A percentile compares a stretch with the other conserved stretches of the same genome.
These are phyloP conservation scores for Hypomecis punctinalis DNA, from an alignment of 2,888 invertebrate species.

Conservation along the genomic window DNA sequence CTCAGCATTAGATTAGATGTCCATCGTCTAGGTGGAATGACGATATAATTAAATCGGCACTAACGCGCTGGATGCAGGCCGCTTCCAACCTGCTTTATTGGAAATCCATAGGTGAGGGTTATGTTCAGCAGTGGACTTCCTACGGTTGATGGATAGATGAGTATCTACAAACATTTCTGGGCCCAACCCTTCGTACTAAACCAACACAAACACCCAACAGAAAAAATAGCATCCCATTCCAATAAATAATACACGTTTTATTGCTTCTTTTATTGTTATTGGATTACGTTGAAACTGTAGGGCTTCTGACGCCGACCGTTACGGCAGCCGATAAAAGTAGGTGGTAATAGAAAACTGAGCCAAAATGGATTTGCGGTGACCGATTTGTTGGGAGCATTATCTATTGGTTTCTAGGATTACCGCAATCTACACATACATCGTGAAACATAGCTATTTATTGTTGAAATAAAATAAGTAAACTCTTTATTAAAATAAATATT, in stretches of 20 bases:
- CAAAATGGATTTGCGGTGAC: slow-evolving; percentile 46
- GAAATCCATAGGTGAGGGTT: too few relatives aligned
- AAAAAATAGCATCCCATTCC: slow-evolving; percentile 46
- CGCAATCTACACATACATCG: too few relatives aligned
- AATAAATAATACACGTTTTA: slow-evolving; percentile 79
- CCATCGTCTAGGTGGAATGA: too few relatives aligned
- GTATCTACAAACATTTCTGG: not conserved
- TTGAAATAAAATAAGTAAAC: too few relatives aligned
- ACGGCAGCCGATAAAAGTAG: slow-evolving; percentile 61
- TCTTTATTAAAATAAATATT: too few relatives aligned
- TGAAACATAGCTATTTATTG: not conserved
- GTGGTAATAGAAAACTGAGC: slow-evolving; percentile 54
- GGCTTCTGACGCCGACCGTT: slow-evolving; percentile 62
- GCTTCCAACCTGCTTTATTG: too few relatives aligned
- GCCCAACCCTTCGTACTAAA: not conserved
- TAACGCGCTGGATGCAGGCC: too few relatives aligned
- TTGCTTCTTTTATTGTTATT: slow-evolving; percentile 77
- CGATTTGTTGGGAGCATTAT: slow-evolving; percentile 21
- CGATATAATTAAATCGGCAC: too few relatives aligned
- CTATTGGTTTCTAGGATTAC: not conserved
- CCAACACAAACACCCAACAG: slow-evolving; percentile 6
- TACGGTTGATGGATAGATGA: too few relatives aligned
- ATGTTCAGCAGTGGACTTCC: too few relatives aligned
- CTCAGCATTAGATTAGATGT: too few relatives aligned
- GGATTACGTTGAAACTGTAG: slow-evolving; percentile 65